A percentile compares a stretch with the other conserved stretches of the same genome.
Evolutionary conservation across 1,140 invertebrate species (phyloP).

Genomic region (Drosophila suzukii): DNA sequence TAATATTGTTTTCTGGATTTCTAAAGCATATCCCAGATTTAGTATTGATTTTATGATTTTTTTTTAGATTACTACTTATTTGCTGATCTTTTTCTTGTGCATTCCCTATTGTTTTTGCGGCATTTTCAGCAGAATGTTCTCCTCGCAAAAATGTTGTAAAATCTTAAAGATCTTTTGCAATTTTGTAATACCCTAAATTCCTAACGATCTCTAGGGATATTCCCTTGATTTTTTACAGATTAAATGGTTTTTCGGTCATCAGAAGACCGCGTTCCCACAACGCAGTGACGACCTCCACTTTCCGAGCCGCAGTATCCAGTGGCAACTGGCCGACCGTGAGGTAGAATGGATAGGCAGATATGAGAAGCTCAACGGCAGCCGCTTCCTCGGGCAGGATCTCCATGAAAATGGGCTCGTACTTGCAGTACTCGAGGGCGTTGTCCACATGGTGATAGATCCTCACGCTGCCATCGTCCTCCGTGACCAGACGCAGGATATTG

Average conservation of each 20-base stretch:
- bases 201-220: not conserved
- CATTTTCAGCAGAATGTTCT: too few species aligned
- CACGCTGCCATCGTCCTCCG: conserved; percentile 86
- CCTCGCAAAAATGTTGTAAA: too few species aligned
- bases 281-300: conserved; percentile 87
- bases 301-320: conserved; percentile 86
- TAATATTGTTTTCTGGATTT: too few species aligned
- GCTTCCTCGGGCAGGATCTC: conserved; percentile 89
- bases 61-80: too few species aligned
- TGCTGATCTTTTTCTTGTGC: too few species aligned
- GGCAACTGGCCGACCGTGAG: conserved; percentile 90
- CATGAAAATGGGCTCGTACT: conserved; percentile 91
- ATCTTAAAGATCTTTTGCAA: not conserved
- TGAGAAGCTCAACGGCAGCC: conserved; percentile 89
- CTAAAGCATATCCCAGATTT: too few species aligned
- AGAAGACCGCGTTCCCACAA: conserved; percentile 91
- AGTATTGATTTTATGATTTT: too few species aligned
- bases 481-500: conserved; percentile 89
- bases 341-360: conserved; percentile 91
- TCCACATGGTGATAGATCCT: conserved; percentile 92
- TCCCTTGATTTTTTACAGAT: not conserved
- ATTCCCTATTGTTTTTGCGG: too few species aligned
- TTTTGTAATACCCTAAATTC: not conserved
- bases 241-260: conserved; percentile 87
- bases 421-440: conserved; percentile 94